phyloP scores from a whole-genome alignment of 2,113 vertebrate species.

The Corvus cornix region DNA sequence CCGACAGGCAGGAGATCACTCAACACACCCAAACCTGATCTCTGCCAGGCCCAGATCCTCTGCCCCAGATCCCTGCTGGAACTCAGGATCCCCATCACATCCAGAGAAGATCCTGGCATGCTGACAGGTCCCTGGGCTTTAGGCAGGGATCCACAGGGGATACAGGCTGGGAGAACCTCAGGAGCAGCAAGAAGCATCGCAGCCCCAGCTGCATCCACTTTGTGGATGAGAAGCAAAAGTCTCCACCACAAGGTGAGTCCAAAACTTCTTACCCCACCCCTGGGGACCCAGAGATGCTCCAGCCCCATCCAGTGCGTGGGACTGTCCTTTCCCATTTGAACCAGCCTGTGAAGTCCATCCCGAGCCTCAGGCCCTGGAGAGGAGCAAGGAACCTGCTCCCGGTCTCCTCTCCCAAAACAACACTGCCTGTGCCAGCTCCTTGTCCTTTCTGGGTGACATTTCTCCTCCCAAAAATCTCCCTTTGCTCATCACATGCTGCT shows the following conservation, averaged over 20 bases:
- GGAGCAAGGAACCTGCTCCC: not conserved
- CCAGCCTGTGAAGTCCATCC: not conserved
- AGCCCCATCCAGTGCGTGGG: not conserved
- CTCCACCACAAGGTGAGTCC: not conserved
- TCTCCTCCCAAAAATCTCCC: not conserved
- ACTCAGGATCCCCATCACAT: not conserved
- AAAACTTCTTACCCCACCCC: not conserved
- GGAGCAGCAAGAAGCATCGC: not conserved
- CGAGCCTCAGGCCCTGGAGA: not conserved
- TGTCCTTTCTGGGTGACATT: not conserved
- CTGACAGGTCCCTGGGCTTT: not conserved
- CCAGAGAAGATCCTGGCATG: not conserved
- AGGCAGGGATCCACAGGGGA: not conserved
- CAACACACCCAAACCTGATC: too few relatives aligned
- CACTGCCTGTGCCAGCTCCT: not conserved
- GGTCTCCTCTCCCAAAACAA: not conserved
- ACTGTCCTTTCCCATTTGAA: not conserved
- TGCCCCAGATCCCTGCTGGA: not conserved
- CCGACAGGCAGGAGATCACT: not conserved
- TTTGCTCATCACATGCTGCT: not conserved
- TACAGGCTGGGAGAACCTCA: accelerated
- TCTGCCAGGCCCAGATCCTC: not conserved
- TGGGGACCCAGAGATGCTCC: not conserved
- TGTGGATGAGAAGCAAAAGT: not conserved
- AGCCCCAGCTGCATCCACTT: not conserved